phyloP scores from a whole-genome alignment of 2,797 vertebrate genomes.

The Anabas testudineus region DNA sequence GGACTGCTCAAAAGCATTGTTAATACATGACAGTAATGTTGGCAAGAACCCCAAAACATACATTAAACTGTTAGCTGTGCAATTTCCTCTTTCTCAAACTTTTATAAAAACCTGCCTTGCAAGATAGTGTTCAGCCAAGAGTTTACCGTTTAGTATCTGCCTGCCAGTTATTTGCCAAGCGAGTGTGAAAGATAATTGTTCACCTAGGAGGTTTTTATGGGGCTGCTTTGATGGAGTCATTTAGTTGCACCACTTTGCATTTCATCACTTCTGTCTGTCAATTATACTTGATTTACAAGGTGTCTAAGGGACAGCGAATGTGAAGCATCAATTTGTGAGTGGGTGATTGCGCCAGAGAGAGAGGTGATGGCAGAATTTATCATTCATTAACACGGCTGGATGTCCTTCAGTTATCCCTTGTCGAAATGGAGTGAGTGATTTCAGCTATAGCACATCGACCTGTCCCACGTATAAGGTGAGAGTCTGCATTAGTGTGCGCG shows the following conservation, averaged over 20 bases:
- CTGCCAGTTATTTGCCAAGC: conserved; percentile 50
- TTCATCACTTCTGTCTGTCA: conserved; percentile 81
- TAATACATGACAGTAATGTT: not conserved
- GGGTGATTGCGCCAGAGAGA: conserved; percentile 74
- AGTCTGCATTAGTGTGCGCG: conserved; percentile 26
- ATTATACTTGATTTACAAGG: conserved; percentile 81
- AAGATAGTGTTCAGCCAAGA: conserved; percentile 6
- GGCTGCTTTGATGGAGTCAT: conserved; percentile 77
- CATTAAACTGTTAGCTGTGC: not conserved
- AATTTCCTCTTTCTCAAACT: not conserved
- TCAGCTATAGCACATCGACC: conserved; percentile 63
- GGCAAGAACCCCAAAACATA: not conserved
- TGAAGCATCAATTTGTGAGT: conserved; percentile 79
- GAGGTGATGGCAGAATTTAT: conserved; percentile 70
- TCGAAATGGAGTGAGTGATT: conserved; percentile 73
- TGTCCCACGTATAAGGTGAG: conserved; percentile 51
- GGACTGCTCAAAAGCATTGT: not conserved
- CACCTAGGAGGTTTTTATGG: conserved; percentile 76
- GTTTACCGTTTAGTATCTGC: conserved; percentile 39
- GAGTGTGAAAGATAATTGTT: conserved; percentile 78
- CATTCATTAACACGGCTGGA: conserved; percentile 77
- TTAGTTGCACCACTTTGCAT: conserved; percentile 79
- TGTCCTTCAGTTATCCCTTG: conserved; percentile 80
- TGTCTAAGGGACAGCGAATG: conserved; percentile 72
- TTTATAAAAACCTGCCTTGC: not conserved